Percentiles rank a stretch among this genome's conserved stretches.
phyloP scores from a whole-genome alignment of 2,113 vertebrate genomes.

The Pelecanus crispus region DNA sequence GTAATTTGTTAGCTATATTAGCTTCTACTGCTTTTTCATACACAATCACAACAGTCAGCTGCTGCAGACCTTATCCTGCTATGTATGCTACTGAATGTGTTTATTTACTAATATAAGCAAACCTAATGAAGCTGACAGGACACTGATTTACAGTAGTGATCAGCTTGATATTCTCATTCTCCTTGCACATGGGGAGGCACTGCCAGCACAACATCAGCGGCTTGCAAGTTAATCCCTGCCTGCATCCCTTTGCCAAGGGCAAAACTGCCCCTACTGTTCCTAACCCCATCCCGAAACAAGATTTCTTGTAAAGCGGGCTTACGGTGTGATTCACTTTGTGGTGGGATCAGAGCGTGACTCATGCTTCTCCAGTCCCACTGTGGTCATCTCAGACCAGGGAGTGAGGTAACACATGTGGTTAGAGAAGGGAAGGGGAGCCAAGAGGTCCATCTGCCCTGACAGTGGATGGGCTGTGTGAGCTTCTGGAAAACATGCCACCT shows the following conservation, averaged over 20 bases:
- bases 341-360: background rate
- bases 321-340: background rate
- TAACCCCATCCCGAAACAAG: background rate
- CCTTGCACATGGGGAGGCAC: background rate
- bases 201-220: background rate
- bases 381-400: background rate
- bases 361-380: background rate
- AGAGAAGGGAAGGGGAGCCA: background rate
- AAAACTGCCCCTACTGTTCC: background rate
- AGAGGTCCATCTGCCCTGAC: background rate
- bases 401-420: background rate
- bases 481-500: background rate
- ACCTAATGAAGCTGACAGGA: background rate
- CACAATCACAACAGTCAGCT: background rate
- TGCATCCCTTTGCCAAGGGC: background rate
- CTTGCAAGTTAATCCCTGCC: background rate
- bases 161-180: background rate
- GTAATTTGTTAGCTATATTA: background rate
- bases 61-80: background rate
- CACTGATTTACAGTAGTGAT: background rate
- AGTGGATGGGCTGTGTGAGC: background rate
- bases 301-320: background rate
- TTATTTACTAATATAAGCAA: background rate
- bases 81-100: rapidly evolving
- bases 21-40: background rate